Evolutionary conservation across 2,888 invertebrate genomes (phyloP).

Genomic region (Subacronicta megacephala): DNA sequence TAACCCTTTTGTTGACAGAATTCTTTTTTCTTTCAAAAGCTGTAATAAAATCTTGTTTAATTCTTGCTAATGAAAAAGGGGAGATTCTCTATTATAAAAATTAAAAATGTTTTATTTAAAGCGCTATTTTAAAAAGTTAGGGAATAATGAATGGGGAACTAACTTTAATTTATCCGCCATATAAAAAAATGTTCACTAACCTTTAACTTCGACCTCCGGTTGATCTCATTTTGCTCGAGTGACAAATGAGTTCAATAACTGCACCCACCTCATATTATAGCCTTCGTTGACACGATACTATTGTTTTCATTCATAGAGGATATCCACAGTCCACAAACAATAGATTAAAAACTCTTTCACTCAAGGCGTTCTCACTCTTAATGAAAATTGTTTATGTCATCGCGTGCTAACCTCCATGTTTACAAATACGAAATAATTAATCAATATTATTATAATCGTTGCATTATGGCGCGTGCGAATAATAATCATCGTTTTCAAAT

Average conservation of each 20-base stretch:
- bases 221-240: constrained; percentile 56
- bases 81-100: no score
- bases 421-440: constrained; percentile 71
- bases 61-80: no score
- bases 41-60: no score
- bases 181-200: constrained; percentile 34
- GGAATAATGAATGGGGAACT: no score
- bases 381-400: constrained; percentile 51
- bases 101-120: no score
- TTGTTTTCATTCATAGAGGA: constrained; percentile 48
- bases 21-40: no score
- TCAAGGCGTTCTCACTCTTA: constrained; percentile 20
- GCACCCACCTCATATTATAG: constrained; percentile 60
- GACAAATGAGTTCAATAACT: constrained; percentile 66
- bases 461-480: constrained; percentile 47
- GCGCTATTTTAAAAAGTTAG: no score
- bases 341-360: constrained; percentile 23
- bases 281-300: constrained; percentile 29
- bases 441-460: constrained; percentile 59
- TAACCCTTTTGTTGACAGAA: no score
- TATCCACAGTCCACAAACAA: constrained; percentile 32
- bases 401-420: constrained; percentile 62
- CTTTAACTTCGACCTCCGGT: constrained; percentile 58
- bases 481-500: constrained; percentile 43
- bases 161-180: background rate